Percentiles rank a stretch among this genome's conserved stretches.
Evolutionary conservation across 1,140 invertebrate genomes (phyloP).

Genomic region (Habropoda laboriosa): DNA sequence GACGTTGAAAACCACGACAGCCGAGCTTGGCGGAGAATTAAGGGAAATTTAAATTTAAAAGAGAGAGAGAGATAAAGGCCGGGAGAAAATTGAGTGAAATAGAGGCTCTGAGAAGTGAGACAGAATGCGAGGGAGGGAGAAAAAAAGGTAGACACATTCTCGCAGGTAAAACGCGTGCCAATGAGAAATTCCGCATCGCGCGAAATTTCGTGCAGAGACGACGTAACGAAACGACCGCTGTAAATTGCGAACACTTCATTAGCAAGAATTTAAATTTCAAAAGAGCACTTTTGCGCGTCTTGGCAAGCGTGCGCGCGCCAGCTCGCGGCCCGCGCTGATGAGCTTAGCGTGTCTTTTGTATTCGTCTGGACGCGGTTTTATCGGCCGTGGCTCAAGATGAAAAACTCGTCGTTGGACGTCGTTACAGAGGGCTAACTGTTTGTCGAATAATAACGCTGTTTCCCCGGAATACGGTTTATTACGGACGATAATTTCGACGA

Average conservation of each 20-base stretch:
- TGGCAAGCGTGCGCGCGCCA: not conserved
- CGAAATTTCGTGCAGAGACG: conserved; percentile 24
- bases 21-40: not conserved
- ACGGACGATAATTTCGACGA: not conserved
- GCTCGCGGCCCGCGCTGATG: conserved; percentile 32
- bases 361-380: conserved; percentile 14
- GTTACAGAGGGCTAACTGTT: not conserved
- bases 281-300: conserved; percentile 40
- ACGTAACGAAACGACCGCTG: conserved; percentile 25
- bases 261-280: conserved; percentile 54
- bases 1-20: not conserved
- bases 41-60: conserved; percentile 16
- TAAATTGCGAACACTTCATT: conserved; percentile 49
- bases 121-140: not conserved
- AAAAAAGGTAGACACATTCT: not conserved
- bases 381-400: conserved; percentile 19
- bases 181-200: conserved; percentile 32
- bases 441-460: not conserved
- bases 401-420: not conserved
- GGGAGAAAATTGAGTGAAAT: no score
- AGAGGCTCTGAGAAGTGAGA: no score
- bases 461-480: not conserved
- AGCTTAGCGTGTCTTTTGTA: conserved; percentile 35
- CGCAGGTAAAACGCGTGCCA: conserved; percentile 19
- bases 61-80: not conserved